A percentile compares a stretch with the other conserved stretches of the same genome.
phyloP scores from a whole-genome alignment of 1,140 invertebrate species.

The Drosophila ogumai region DNA sequence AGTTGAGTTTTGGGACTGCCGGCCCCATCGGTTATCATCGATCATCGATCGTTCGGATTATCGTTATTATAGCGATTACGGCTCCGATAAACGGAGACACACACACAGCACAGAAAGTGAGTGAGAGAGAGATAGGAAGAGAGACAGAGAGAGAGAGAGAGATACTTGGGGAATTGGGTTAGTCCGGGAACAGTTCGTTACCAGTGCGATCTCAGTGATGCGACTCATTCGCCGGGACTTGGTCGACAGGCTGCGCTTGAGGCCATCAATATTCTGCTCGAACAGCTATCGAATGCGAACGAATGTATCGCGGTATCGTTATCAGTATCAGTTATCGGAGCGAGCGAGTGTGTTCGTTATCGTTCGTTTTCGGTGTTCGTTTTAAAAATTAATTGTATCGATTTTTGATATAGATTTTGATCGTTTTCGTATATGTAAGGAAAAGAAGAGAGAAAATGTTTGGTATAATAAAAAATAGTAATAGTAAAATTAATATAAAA shows the following conservation, averaged over 20 bases:
- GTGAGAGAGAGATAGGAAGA: slow-evolving; percentile 3
- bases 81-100: slow-evolving; percentile 33
- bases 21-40: slow-evolving; percentile 16
- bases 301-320: slow-evolving; percentile 23
- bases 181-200: slow-evolving; percentile 86
- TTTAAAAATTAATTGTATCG: slow-evolving; percentile 43
- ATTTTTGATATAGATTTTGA: slow-evolving; percentile 39
- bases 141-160: slow-evolving; percentile 12
- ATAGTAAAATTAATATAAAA: slow-evolving; percentile 49
- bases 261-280: slow-evolving; percentile 93
- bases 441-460: slow-evolving; percentile 74
- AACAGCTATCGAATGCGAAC: slow-evolving; percentile 87
- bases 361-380: slow-evolving; percentile 31
- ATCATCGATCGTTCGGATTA: slow-evolving; percentile 19
- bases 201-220: slow-evolving; percentile 92
- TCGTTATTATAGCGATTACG: slow-evolving; percentile 45
- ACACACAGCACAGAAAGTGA: slow-evolving; percentile 25
- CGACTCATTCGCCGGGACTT: slow-evolving; percentile 91
- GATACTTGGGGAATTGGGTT: slow-evolving; percentile 35
- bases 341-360: slow-evolving; percentile 21
- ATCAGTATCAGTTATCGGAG: not conserved
- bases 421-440: slow-evolving; percentile 61
- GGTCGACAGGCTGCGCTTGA: slow-evolving; percentile 91
- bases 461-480: slow-evolving; percentile 66
- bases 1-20: slow-evolving; percentile 22